A percentile compares a stretch with the other conserved stretches of the same genome.
These are phyloP conservation scores for Paedocypris micromegethes DNA, from an alignment of 2,797 vertebrate species.

Conservation along the genomic window DNA sequence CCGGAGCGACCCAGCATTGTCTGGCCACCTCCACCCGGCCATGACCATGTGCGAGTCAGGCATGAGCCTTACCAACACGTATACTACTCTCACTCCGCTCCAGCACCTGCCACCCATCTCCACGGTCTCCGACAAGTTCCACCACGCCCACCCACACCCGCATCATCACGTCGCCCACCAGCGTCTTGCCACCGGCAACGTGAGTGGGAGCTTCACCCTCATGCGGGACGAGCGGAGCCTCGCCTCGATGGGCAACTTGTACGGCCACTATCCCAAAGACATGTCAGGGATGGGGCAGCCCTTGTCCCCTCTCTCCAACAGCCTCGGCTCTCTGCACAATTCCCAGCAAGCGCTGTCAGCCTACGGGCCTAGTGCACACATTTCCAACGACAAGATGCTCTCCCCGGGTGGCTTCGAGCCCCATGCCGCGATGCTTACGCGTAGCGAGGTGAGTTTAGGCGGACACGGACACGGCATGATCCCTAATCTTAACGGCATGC, in stretches of 20 bases:
- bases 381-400: conserved; percentile 87
- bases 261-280: conserved; percentile 93
- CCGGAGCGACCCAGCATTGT: conserved; percentile 73
- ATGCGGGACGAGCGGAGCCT: conserved; percentile 91
- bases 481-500: conserved; percentile 82
- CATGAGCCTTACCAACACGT: conserved; percentile 89
- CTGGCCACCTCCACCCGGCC: conserved; percentile 83
- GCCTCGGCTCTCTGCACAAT: conserved; percentile 86
- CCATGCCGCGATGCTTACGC: conserved; percentile 88
- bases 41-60: conserved; percentile 95
- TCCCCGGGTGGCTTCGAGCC: conserved; percentile 87
- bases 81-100: conserved; percentile 90
- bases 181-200: conserved; percentile 83
- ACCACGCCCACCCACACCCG: conserved; percentile 62
- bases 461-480: conserved; percentile 83
- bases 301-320: conserved; percentile 86
- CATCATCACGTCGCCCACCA: conserved; percentile 73
- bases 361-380: conserved; percentile 80
- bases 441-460: conserved; percentile 84
- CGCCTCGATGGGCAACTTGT: conserved; percentile 88
- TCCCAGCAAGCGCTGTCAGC: conserved; percentile 82
- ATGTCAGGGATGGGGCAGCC: conserved; percentile 91
- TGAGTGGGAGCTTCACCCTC: conserved; percentile 89
- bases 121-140: conserved; percentile 94
- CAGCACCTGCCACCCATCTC: conserved; percentile 94